Evolutionary conservation across 2,888 invertebrate species (phyloP).

Genomic region (Ferrisia virgata): DNA sequence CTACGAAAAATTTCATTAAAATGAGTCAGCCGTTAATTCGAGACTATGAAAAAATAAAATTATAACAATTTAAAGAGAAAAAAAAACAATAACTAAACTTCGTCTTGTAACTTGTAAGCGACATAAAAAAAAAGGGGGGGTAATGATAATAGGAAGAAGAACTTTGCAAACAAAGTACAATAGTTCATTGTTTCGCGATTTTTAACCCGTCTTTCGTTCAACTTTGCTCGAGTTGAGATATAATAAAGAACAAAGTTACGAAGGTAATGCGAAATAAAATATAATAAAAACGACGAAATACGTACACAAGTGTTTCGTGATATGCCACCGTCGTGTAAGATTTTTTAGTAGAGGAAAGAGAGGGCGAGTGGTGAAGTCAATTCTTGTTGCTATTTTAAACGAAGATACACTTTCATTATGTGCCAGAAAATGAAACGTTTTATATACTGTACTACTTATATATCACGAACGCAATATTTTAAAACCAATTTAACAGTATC

Average conservation of each 20-base stretch:
- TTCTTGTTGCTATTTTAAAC: conserved; percentile 18
- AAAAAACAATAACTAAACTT: no score
- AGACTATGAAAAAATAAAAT: no score
- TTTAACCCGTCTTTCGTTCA: no score
- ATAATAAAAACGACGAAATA: neutral
- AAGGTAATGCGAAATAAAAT: neutral
- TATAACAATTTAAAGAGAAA: no score
- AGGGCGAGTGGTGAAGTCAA: neutral
- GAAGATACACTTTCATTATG: conserved; percentile 8
- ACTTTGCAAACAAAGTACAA: no score
- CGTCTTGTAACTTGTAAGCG: no score
- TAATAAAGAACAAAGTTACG: neutral
- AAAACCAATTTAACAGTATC: conserved; percentile 1
- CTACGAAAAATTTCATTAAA: no score
- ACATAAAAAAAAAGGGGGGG: no score
- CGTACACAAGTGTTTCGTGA: neutral
- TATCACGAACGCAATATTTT: neutral
- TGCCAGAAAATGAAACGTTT: conserved; percentile 23
- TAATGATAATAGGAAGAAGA: no score
- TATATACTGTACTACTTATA: neutral
- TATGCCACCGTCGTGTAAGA: neutral
- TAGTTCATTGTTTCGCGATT: no score
- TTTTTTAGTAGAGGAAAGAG: neutral
- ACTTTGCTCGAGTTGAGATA: no score
- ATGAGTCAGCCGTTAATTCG: no score